Evolutionary conservation across 2,888 invertebrate species (phyloP), one percentile per base, ranked within the genome.

Genomic region (Digitonthophagus gazella): DNA sequence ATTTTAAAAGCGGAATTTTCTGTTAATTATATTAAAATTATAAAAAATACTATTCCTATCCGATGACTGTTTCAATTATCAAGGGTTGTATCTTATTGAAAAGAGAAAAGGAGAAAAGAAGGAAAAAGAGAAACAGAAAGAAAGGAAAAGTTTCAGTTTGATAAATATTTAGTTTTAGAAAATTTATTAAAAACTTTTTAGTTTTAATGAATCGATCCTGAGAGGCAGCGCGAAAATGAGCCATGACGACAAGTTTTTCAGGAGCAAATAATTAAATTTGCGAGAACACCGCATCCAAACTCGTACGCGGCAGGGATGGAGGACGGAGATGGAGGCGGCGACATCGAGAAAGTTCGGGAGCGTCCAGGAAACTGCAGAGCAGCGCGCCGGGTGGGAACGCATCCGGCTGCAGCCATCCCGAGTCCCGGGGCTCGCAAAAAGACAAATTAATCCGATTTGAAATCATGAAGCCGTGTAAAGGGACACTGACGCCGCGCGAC

Each of bases 401-500:
- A 61, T 66, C 66, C 66, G 66, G 58, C 14, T 28, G 22, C 20
- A 56, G 54, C 57, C 22, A 19, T 28, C 20, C 58, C 16, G 58
- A 19, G 63, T 66, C 22, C 57, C 61, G n/a, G 68, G 54, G 44
- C 57, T 56, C 69, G 72, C 74, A 76, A 77, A 76, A 76, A 76
- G 78, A 78, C 77, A 77, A 80, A 81, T 82, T 81, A 82, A 82
- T 81, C 80, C 79, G 81, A 82, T 82, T 81, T 79, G 80, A 76
- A 81, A 79, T 79, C 81, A 81, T 77, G 81, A 80, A 79, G 79
- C 81, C 81, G 80, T 82, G 78, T 80, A 81, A 81, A 81, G 80
- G 80, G 77, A 79, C 75, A 76, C 75, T 76, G 75, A 71, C 72
- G 71, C 73, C 80, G 79, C 78, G 76, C 78, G 76, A 78, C 79